Evolutionary conservation across 2,113 vertebrate species (phyloP).

Genomic region (Nothobranchius kuhntae): DNA sequence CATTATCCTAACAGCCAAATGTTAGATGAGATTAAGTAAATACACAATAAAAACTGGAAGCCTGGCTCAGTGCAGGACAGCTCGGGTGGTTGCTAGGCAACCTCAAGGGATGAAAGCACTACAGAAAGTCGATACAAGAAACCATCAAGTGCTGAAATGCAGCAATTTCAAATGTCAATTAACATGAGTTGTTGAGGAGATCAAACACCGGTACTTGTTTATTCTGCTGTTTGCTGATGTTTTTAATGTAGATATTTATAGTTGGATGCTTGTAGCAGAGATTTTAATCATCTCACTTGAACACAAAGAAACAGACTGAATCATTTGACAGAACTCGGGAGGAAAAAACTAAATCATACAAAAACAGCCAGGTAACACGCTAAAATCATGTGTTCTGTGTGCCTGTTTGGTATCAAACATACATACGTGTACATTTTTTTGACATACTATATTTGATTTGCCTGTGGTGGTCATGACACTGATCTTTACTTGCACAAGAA

Average conservation of each 20-base stretch:
- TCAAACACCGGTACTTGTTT: background rate
- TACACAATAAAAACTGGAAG: constrained; percentile 6
- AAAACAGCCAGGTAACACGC: too few species aligned
- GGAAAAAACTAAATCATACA: too few species aligned
- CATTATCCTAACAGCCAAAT: background rate
- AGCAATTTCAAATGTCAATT: background rate
- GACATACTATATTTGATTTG: too few species aligned
- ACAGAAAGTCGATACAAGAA: background rate
- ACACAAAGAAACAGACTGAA: too few species aligned
- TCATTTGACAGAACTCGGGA: too few species aligned
- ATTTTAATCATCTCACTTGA: background rate
- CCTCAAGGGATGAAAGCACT: background rate
- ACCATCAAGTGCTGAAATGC: background rate
- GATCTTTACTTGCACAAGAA: too few species aligned
- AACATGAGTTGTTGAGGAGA: background rate
- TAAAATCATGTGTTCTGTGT: too few species aligned
- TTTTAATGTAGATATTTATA: too few species aligned
- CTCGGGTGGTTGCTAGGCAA: background rate
- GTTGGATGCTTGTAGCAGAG: too few species aligned
- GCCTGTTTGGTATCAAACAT: too few species aligned
- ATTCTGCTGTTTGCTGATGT: background rate
- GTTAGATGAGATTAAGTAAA: constrained; percentile 6
- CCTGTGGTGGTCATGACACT: too few species aligned
- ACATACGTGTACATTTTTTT: too few species aligned
- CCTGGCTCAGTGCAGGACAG: background rate